Percentiles rank a stretch among this genome's conserved stretches.
These are phyloP conservation scores for Thamnophis elegans DNA, from an alignment of 2,797 vertebrate species.

Conservation along the genomic window DNA sequence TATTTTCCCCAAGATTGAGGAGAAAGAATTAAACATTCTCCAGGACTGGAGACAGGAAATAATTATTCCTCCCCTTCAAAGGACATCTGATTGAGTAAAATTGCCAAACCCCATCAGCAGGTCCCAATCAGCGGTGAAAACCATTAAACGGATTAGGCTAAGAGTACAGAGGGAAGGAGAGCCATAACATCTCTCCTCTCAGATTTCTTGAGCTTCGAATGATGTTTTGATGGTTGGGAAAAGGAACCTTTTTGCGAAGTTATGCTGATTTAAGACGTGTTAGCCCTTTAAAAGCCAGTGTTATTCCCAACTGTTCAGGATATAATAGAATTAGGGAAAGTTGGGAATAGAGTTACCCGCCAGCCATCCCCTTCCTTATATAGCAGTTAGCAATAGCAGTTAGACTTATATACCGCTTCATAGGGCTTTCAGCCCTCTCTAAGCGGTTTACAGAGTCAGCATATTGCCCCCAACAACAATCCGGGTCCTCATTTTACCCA, in stretches of 20 bases:
- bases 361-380: background rate
- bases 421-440: no score
- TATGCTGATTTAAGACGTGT: constrained; percentile 23
- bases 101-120: constrained; percentile 65
- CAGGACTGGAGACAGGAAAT: constrained; percentile 64
- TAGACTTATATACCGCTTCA: no score
- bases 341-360: background rate
- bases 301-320: constrained; percentile 16
- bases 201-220: constrained; percentile 47
- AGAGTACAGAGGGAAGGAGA: constrained; percentile 64
- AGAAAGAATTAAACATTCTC: constrained; percentile 66
- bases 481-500: no score
- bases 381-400: no score
- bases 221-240: background rate
- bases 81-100: constrained; percentile 68
- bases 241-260: constrained; percentile 29
- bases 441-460: no score
- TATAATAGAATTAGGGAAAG: background rate
- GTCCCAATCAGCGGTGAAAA: constrained; percentile 63
- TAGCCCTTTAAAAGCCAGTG: constrained; percentile 39
- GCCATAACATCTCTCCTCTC: constrained; percentile 56
- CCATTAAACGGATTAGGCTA: constrained; percentile 71
- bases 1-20: constrained; percentile 59
- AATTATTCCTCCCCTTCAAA: constrained; percentile 72
- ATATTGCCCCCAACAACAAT: no score